Conservation (phyloP, 2,113 vertebrate genomes). For the Chitala chitala region DNA sequence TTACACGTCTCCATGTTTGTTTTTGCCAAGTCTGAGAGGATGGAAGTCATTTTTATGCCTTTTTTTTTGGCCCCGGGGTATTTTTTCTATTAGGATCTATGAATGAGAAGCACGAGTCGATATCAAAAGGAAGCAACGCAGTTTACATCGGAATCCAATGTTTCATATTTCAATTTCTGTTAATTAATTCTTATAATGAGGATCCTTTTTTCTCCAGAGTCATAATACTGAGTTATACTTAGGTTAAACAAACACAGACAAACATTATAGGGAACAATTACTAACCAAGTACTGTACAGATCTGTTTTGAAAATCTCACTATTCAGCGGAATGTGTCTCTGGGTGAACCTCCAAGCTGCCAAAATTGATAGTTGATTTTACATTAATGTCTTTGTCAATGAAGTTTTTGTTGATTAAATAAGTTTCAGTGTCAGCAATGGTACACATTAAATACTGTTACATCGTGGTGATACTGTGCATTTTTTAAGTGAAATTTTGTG, state of each 20-base stretch:
- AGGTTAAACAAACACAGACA: not conserved
- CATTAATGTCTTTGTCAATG: conserved; percentile 8
- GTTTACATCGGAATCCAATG: not conserved
- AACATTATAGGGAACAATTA: not conserved
- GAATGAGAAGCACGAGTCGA: not conserved
- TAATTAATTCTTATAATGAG: not conserved
- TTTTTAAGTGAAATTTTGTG: too few species aligned
- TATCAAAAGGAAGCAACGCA: not conserved
- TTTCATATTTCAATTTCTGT: not conserved
- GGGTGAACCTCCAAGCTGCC: not conserved
- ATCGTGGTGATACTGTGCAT: not conserved
- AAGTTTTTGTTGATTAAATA: conserved; percentile 11
- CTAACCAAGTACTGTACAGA: not conserved
- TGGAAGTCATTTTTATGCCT: not conserved
- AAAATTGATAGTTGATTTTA: not conserved
- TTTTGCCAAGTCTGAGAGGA: not conserved
- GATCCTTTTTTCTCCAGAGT: not conserved
- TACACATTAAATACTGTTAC: not conserved
- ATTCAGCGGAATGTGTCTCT: conserved; percentile 22
- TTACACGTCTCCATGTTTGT: conserved; percentile 40
- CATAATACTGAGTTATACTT: not conserved
- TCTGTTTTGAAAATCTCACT: conserved; percentile 1
- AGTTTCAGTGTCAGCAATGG: not conserved
- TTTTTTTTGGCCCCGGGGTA: conserved; percentile 9
- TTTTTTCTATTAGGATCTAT: conserved; percentile 11